Percentiles rank a stretch among this genome's conserved stretches.
These are phyloP conservation scores for Prorops nasuta DNA, from an alignment of 1,140 invertebrate genomes.

Conservation along the genomic window DNA sequence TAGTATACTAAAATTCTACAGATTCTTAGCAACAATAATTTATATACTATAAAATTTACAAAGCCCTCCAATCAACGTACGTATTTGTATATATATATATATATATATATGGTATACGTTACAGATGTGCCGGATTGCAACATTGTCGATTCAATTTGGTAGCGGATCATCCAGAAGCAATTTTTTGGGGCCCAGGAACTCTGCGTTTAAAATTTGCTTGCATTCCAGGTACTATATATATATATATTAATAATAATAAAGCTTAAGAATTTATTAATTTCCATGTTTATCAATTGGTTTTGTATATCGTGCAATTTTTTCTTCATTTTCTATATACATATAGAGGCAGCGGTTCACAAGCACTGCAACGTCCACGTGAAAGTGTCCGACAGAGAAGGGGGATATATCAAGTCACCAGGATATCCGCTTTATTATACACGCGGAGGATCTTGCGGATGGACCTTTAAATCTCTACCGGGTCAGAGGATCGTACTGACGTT, in stretches of 20 bases:
- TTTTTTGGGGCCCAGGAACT: slow-evolving; percentile 38
- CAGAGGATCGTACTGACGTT: slow-evolving; percentile 48
- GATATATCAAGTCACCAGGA: slow-evolving; percentile 48
- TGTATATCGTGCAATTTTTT: too few relatives aligned
- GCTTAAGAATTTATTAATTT: neutral
- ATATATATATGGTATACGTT: too few relatives aligned
- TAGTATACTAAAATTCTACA: too few relatives aligned
- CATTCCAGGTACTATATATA: slow-evolving; percentile 42
- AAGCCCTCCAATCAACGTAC: too few relatives aligned
- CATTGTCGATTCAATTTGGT: slow-evolving; percentile 47
- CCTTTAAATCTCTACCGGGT: slow-evolving; percentile 44
- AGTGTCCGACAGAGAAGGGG: slow-evolving; percentile 37
- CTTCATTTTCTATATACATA: slow-evolving; percentile 2
- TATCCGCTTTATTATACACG: slow-evolving; percentile 50
- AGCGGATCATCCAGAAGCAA: slow-evolving; percentile 41
- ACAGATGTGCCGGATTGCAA: slow-evolving; percentile 49
- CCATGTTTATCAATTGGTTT: neutral
- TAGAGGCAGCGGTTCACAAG: slow-evolving; percentile 45
- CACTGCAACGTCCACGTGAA: slow-evolving; percentile 48
- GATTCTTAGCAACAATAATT: too few relatives aligned
- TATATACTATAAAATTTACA: too few relatives aligned
- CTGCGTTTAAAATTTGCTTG: slow-evolving; percentile 50
- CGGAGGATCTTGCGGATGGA: slow-evolving; percentile 48
- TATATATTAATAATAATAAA: slow-evolving; percentile 3
- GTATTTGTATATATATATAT: too few relatives aligned